Conservation (phyloP, 2,113 vertebrate genomes). For the Varanus salvator region DNA sequence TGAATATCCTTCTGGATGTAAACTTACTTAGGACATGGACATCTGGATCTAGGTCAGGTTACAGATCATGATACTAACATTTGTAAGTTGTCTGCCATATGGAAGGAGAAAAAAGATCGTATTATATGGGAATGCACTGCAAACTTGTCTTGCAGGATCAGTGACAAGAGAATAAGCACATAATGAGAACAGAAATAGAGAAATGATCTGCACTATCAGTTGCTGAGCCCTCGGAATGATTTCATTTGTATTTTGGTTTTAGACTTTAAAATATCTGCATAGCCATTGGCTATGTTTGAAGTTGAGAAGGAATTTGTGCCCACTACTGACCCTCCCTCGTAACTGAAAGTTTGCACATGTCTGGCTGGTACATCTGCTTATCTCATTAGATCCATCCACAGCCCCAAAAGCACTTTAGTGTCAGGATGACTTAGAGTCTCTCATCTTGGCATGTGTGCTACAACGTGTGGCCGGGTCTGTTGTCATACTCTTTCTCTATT, state of each 20-base stretch:
- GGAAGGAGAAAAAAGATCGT: not conserved
- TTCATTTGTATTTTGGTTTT: not conserved
- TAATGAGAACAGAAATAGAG: not conserved
- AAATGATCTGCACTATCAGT: not conserved
- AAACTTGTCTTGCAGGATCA: not conserved
- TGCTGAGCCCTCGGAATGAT: not conserved
- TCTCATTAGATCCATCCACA: not conserved
- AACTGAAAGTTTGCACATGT: not conserved
- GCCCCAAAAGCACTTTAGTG: not conserved
- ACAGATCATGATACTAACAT: not conserved
- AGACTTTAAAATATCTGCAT: not conserved
- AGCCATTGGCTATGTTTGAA: not conserved
- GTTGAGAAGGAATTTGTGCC: not conserved
- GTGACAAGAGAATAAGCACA: not conserved
- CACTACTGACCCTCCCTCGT: not conserved
- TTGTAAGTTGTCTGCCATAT: not conserved
- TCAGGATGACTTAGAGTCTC: not conserved
- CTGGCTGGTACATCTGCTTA: not conserved
- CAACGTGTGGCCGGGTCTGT: not conserved
- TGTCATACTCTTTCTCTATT: not conserved
- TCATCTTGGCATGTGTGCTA: too few relatives aligned
- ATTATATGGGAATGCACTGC: not conserved
- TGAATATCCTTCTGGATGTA: not conserved
- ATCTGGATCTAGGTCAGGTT: conserved; percentile 15
- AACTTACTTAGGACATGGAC: conserved; percentile 2